These are phyloP conservation scores for Macrobrachium nipponense DNA, from an alignment of 1,140 invertebrate species.

Conservation along the genomic window DNA sequence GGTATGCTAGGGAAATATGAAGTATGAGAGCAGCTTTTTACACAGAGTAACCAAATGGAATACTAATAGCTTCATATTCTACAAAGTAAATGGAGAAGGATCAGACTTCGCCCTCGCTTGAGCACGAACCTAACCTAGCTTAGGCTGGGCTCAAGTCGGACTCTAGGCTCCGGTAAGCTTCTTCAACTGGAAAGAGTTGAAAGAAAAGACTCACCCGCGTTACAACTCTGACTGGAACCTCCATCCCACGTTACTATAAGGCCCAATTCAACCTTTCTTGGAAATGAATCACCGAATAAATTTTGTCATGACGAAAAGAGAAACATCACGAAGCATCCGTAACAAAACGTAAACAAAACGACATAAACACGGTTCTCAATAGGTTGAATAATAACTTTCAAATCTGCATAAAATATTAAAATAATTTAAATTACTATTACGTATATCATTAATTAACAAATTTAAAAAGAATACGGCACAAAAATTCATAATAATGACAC, in stretches of 20 bases:
- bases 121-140: not conserved
- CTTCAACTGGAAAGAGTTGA: not conserved
- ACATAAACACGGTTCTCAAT: no score
- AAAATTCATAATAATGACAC: not conserved
- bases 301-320: not conserved
- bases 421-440: no score
- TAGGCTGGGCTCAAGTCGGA: not conserved
- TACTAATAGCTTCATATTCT: no score
- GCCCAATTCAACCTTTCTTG: not conserved
- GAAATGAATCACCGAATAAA: not conserved
- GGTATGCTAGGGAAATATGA: no score
- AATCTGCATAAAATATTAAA: no score
- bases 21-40: no score
- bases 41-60: no score
- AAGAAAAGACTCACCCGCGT: conserved; percentile 30
- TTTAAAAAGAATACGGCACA: not conserved
- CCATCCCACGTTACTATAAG: conserved; percentile 2
- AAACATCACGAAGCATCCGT: not conserved
- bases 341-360: no score
- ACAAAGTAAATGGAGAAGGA: no score
- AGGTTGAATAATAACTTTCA: no score
- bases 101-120: no score
- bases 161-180: not conserved
- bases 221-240: conserved; percentile 47
- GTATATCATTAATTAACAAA: not conserved